phyloP scores from a whole-genome alignment of 2,113 vertebrate genomes.

The Excalfactoria chinensis region DNA sequence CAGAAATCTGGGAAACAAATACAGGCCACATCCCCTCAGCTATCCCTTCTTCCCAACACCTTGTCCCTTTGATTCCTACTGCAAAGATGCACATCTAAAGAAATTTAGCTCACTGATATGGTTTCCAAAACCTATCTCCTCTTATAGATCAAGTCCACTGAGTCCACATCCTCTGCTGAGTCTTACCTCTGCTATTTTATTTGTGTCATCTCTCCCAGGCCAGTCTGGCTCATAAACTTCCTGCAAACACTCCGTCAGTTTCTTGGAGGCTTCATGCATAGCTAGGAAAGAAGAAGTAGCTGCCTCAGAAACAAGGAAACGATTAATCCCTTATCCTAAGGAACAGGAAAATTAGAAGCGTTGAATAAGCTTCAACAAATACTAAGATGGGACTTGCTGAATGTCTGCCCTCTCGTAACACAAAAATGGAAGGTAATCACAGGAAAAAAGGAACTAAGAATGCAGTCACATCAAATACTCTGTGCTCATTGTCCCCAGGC shows the following conservation, averaged over 20 bases:
- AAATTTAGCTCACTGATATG: neutral
- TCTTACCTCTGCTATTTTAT: conserved; percentile 91
- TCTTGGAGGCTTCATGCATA: conserved; percentile 97
- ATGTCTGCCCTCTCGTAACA: neutral
- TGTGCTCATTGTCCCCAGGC: neutral
- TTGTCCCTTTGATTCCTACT: neutral
- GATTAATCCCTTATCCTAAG: neutral
- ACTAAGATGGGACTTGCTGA: neutral
- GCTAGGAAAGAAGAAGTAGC: conserved; percentile 77
- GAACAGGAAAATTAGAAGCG: neutral
- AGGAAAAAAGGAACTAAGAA: neutral
- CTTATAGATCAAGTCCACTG: neutral
- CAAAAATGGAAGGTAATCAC: neutral
- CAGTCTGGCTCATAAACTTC: conserved; percentile 96
- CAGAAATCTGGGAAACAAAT: neutral
- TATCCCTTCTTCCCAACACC: neutral
- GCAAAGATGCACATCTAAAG: neutral
- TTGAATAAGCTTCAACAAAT: neutral
- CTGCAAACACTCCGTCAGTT: conserved; percentile 90
- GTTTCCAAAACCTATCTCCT: neutral
- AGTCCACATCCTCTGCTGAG: neutral
- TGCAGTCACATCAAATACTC: neutral
- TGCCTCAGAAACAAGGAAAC: neutral
- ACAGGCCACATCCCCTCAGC: neutral
- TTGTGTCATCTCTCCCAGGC: conserved; percentile 93